These are phyloP conservation scores for Dreissena rostriformis DNA, from an alignment of 1,140 invertebrate genomes.

Conservation along the genomic window DNA sequence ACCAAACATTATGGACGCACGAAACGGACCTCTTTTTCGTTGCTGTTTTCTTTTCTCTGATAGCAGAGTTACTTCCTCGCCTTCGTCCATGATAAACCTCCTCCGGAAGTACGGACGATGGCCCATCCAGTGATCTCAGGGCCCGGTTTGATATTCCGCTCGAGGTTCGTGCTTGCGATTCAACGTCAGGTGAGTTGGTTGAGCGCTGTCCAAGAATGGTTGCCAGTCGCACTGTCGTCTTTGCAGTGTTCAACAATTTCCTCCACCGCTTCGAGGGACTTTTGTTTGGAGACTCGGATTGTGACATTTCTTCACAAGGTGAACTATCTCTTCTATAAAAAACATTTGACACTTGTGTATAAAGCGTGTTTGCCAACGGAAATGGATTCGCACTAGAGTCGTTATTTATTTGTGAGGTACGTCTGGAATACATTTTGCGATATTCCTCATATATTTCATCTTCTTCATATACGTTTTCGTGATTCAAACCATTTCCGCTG, in stretches of 20 bases:
- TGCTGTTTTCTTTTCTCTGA: not conserved
- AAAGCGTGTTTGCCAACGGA: not conserved
- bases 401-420: not conserved
- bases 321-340: not conserved
- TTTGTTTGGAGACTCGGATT: not conserved
- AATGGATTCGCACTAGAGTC: not conserved
- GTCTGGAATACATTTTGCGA: constrained; percentile 1
- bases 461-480: not conserved
- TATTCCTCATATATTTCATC: constrained; percentile 41
- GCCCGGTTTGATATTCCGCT: not conserved
- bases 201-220: not conserved
- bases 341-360: not conserved
- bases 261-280: constrained; percentile 31
- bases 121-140: not conserved
- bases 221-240: constrained; percentile 8
- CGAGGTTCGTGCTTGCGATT: not conserved
- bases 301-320: not conserved
- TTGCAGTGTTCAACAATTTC: constrained; percentile 29
- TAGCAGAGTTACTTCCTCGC: not conserved
- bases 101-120: not conserved
- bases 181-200: not conserved
- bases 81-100: not conserved
- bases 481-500: not conserved
- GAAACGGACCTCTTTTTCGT: constrained; percentile 32
- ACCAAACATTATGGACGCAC: constrained; percentile 12